Evolutionary conservation across 2,797 vertebrate genomes (phyloP).

Genomic region (Danio choprae): DNA sequence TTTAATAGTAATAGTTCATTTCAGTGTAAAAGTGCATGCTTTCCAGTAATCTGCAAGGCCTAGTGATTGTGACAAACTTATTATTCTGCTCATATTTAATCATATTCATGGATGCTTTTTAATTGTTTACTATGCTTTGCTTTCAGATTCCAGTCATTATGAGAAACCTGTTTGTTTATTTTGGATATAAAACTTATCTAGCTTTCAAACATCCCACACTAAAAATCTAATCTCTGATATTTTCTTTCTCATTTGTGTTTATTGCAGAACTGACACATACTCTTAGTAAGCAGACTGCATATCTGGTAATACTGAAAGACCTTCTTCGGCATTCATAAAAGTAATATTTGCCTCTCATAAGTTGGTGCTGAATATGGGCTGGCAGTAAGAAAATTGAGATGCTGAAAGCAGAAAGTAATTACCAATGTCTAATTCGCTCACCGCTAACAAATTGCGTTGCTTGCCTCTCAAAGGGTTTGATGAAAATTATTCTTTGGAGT

Average conservation of each 20-base stretch:
- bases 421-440: not conserved
- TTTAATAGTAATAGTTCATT: too few relatives aligned
- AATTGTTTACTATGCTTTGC: not conserved
- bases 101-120: not conserved
- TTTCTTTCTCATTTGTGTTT: not conserved
- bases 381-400: conserved; percentile 14
- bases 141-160: not conserved
- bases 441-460: conserved; percentile 11
- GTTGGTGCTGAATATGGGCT: not conserved
- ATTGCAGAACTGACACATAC: not conserved
- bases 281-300: not conserved
- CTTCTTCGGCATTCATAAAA: conserved; percentile 13
- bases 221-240: not conserved
- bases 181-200: not conserved
- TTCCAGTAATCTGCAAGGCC: too few relatives aligned
- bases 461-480: not conserved
- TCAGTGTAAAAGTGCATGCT: too few relatives aligned
- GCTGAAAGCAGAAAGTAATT: conserved; percentile 27
- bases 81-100: not conserved
- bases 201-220: not conserved
- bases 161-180: conserved; percentile 1
- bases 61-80: too few relatives aligned
- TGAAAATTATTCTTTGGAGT: conserved; percentile 6
- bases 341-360: not conserved
- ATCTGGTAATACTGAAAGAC: not conserved